phyloP scores from a whole-genome alignment of 30 jellyfish, hydroid and myxozoan genomes.

The Mastigias papua region DNA sequence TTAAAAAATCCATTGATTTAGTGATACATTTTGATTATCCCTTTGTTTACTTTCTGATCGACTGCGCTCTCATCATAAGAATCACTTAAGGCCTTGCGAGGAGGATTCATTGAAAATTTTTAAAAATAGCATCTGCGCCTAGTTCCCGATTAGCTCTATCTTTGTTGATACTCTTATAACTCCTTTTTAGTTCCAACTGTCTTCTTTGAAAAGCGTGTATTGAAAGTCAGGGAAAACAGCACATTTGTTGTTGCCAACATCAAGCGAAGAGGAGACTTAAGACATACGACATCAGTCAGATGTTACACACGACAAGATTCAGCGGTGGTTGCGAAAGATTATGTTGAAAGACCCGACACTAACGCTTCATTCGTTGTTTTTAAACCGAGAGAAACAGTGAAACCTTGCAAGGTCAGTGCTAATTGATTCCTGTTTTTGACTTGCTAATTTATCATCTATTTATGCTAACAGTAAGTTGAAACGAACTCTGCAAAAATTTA shows the following conservation, averaged over 20 bases:
- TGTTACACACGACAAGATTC: conserved; percentile 93
- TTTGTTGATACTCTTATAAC: too few species aligned
- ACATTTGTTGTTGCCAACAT: conserved; percentile 66
- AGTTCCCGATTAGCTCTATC: not conserved
- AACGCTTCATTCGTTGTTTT: conserved; percentile 85
- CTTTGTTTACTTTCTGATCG: too few species aligned
- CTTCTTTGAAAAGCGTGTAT: conserved; percentile 65
- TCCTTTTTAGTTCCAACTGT: conserved; percentile 84
- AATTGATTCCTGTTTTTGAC: too few species aligned
- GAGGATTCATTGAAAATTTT: too few species aligned
- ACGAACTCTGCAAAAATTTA: too few species aligned
- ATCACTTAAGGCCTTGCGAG: too few species aligned
- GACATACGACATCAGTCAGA: conserved; percentile 77
- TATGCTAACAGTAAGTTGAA: too few species aligned
- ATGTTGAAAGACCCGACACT: conserved; percentile 78
- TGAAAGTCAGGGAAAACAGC: conserved; percentile 75
- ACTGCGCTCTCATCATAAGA: too few species aligned
- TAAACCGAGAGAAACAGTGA: conserved; percentile 73
- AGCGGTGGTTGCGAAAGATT: conserved; percentile 88
- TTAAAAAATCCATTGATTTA: too few species aligned
- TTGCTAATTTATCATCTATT: too few species aligned
- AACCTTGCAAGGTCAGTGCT: conserved; percentile 79
- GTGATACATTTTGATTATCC: too few species aligned
- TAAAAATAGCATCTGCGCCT: too few species aligned
- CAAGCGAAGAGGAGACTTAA: conserved; percentile 85